Evolutionary conservation across 2,888 invertebrate species (phyloP).

Genomic region (Zaprionus obscuricornis): DNA sequence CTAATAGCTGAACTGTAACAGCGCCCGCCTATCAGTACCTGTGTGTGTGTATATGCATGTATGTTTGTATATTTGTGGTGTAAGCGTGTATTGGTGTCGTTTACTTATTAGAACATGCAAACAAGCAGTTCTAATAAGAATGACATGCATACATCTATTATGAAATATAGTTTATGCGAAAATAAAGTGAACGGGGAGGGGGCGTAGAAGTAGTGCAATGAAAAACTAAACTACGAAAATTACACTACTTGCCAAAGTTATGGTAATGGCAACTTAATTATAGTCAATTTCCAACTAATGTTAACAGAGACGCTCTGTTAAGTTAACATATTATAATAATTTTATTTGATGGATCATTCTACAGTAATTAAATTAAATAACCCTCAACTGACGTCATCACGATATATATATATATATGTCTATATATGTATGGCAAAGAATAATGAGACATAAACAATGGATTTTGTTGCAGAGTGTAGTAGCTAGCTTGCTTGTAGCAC

Average conservation of each 20-base stretch:
- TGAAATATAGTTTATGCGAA: constrained; percentile 45
- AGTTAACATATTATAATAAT: too few species aligned
- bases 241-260: constrained; percentile 38
- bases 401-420: too few species aligned
- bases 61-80: constrained; percentile 34
- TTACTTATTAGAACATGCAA: constrained; percentile 68
- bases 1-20: constrained; percentile 47
- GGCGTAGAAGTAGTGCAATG: neutral
- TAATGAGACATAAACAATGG: neutral
- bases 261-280: neutral
- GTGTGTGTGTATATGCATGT: constrained; percentile 20
- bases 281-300: neutral
- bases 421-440: neutral
- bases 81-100: constrained; percentile 48
- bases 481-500: constrained; percentile 3
- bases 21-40: constrained; percentile 20
- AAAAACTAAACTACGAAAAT: neutral
- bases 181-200: neutral
- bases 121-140: constrained; percentile 67
- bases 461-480: constrained; percentile 35
- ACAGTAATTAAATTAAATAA: too few species aligned
- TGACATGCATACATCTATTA: constrained; percentile 64
- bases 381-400: too few species aligned
- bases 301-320: too few species aligned
- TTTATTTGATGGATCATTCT: too few species aligned